Evolutionary conservation across 2,113 vertebrate species (phyloP).

Genomic region (Varanus komodoensis): DNA sequence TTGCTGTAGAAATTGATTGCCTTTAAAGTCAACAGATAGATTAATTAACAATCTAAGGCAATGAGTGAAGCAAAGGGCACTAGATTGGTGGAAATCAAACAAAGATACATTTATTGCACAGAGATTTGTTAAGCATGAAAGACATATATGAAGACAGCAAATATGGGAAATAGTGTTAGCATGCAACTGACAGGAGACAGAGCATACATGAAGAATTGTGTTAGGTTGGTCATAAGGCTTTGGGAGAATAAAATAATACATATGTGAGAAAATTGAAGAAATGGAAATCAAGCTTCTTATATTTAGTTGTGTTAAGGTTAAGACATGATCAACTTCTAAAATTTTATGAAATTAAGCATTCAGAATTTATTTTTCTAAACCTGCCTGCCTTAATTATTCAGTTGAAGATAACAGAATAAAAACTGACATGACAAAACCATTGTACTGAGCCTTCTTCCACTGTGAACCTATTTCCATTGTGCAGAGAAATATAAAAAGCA

Average conservation of each 20-base stretch:
- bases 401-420: slow-evolving; percentile 27
- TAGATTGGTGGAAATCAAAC: slow-evolving; percentile 49
- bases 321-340: slow-evolving; percentile 61
- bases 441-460: slow-evolving; percentile 28
- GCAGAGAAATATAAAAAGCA: slow-evolving; percentile 58
- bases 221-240: slow-evolving; percentile 75
- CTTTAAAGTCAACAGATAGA: background rate
- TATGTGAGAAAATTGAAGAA: slow-evolving; percentile 55
- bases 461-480: slow-evolving; percentile 27
- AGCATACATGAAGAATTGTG: slow-evolving; percentile 73
- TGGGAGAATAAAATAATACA: slow-evolving; percentile 66
- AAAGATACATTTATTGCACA: background rate
- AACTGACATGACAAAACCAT: slow-evolving; percentile 41
- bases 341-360: slow-evolving; percentile 64
- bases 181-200: slow-evolving; percentile 67
- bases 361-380: slow-evolving; percentile 27
- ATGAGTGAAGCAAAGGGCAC: background rate
- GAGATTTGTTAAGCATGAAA: background rate
- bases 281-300: slow-evolving; percentile 33
- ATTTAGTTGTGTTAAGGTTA: slow-evolving; percentile 41
- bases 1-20: background rate
- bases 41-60: background rate
- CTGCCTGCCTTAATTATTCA: slow-evolving; percentile 24
- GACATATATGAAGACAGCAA: slow-evolving; percentile 62
- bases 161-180: slow-evolving; percentile 57